A percentile compares a stretch with the other conserved stretches of the same genome.
Evolutionary conservation across 2,797 vertebrate species (phyloP).

Genomic region (Momotus momota): DNA sequence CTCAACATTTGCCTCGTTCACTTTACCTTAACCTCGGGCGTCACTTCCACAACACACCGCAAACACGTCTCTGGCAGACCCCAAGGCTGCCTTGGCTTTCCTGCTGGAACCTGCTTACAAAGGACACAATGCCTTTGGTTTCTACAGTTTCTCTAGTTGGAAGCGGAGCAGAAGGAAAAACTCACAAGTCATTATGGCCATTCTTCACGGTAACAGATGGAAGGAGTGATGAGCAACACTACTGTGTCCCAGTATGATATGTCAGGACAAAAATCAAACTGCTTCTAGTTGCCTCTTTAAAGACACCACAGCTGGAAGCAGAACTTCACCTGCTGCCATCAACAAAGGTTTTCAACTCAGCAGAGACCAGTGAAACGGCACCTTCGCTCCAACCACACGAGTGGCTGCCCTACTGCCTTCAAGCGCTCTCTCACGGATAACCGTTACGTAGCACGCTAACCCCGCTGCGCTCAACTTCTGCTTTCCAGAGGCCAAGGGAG

Average conservation of each 20-base stretch:
- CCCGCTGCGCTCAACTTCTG: background rate
- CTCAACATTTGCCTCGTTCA: background rate
- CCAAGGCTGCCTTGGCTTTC: background rate
- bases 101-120: slow-evolving; percentile 19
- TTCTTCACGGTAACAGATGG: background rate
- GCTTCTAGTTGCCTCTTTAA: background rate
- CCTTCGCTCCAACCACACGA: background rate
- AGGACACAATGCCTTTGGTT: slow-evolving; percentile 61
- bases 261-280: background rate
- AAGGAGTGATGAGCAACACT: slow-evolving; percentile 35
- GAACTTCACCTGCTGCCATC: background rate
- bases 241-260: background rate
- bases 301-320: slow-evolving; percentile 4
- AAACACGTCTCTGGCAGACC: background rate
- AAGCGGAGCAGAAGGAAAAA: background rate
- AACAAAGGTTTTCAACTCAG: background rate
- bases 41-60: background rate
- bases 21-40: background rate
- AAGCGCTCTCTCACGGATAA: background rate
- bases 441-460: background rate
- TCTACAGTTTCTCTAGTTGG: background rate
- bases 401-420: background rate
- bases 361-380: background rate
- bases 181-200: background rate
- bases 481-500: slow-evolving; percentile 12